These are phyloP conservation scores for Poecile atricapillus DNA, from an alignment of 2,113 vertebrate genomes.

Conservation along the genomic window DNA sequence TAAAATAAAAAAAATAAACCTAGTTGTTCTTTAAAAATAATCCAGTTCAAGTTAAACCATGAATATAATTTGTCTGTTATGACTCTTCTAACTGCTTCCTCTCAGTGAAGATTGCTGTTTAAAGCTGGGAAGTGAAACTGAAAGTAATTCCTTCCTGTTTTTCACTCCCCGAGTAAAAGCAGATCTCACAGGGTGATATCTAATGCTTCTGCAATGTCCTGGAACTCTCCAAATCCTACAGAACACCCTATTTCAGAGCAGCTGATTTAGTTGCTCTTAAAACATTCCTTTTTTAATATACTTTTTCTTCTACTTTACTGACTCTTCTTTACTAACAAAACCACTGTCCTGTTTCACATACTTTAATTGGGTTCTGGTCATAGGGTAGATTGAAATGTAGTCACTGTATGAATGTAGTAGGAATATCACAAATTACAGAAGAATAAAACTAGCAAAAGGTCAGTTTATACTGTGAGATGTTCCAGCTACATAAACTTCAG, in stretches of 20 bases:
- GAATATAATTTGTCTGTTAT: neutral
- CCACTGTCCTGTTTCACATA: neutral
- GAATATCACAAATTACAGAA: neutral
- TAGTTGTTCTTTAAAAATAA: neutral
- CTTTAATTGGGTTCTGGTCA: neutral
- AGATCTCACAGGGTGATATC: fast-evolving
- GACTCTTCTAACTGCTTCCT: neutral
- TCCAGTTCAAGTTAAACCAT: neutral
- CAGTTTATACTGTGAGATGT: neutral
- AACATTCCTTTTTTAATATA: neutral
- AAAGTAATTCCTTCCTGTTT: neutral
- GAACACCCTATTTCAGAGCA: neutral
- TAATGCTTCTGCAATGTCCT: neutral
- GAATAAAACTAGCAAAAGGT: neutral
- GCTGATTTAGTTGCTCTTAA: neutral
- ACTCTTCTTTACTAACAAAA: neutral
- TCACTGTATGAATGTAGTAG: neutral
- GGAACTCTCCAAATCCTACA: neutral
- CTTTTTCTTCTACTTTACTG: neutral
- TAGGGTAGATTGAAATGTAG: neutral
- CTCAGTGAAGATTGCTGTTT: neutral
- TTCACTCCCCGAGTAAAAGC: neutral
- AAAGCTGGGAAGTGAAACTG: neutral
- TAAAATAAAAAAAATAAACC: neutral
- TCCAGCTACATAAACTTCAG: neutral